Base-by-base conservation (phyloP, 2,797 vertebrate genomes). In the Anisognathus igniventris region DNA sequence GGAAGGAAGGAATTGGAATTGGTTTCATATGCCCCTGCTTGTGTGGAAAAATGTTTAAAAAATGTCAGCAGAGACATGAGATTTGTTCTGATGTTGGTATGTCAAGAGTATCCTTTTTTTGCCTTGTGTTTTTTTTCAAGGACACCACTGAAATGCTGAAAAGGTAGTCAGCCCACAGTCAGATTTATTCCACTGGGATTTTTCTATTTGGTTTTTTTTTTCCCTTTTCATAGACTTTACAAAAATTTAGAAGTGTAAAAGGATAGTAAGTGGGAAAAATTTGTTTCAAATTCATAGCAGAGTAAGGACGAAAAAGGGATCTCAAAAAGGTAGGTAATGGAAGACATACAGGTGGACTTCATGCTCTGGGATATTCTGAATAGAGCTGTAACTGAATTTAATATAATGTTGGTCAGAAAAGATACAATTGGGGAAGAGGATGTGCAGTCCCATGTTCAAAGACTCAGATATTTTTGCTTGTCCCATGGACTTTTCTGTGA, bases 21-120 rank as follows among this genome's bases (percentile, higher is more conserved):
- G 79, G 25, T 92, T 94, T 95, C 79, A 73, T 90, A 58, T 94
- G 71, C 47, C 28, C 30, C 35, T 84, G n/a, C 33, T 81, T 78
- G 6, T 75, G 67, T 58, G 82, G 85, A 91, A 91, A 67, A 83
- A 74, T 17, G 1, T 85, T 83, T 71, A 28, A 74, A 73, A 87
- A 68, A 42, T 54, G 66, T 95, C 48, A 94, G 54, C 13, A 56
- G 62, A 92, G 68, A 40, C 22, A 56, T 37, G n/a, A 57, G 56
- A 67, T 67, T 74, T 77, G 33, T 53, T 83, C 47, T 72, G 62
- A 77, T 3, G 1, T 84, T 67, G 24, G 5, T 42, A 80, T 3
- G 3, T 73, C 67, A 78, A 60, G 12, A 85, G 5, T 48, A 45
- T 83, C 57, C 56, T 87, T 45, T 35, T 90, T 86, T 68, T 81